Base-by-base conservation (phyloP, 2,113 vertebrate genomes). In the Sander vitreus region DNA sequence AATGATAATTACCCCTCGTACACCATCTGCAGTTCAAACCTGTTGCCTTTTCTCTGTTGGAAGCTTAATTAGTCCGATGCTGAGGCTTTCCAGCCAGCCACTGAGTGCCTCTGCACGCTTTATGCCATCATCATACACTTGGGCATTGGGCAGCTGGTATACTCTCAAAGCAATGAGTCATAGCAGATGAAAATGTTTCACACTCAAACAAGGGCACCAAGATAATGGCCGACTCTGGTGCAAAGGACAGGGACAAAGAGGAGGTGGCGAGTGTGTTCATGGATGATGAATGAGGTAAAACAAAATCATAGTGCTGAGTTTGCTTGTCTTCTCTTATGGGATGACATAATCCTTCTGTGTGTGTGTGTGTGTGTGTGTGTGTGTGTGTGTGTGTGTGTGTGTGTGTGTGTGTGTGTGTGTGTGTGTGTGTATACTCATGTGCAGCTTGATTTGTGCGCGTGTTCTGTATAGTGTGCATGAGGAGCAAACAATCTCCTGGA, bases 51-150 rank as follows among this genome's bases (percentile, higher is more conserved):
- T 73, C 55, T 60, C 84, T 43, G 75, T 87, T 72, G 27, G 81
- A 76, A 79, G 90, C 88, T 85, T 92, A 94, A 95, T 94, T 91
- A 93, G 87, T 82, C 65, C 73, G 19, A 87, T 27, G 76, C 86
- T n/a, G 74, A 86, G 77, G 85, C 81, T 89, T 91, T 76, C 71
- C 83, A 54, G 81, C 54, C 88, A 84, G 90, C 83, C 80, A 73
- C 64, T 10, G 76, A 72, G 74, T 74, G 74, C 76, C 66, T 78
- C 87, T 18, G n/a, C 81, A 64, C 78, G 59, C 81, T 85, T 86
- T 81, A 73, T 72, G 81, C 83, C 81, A 78, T 88, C 92, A 93
- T 94, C 88, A 90, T 90, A 90, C 93, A 85, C 91, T 88, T 66
- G 88, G 87, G 90, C 85, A 90, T 89, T 78, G 81, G 85, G 85